A percentile compares a stretch with the other conserved stretches of the same genome.
Evolutionary conservation across 2,113 vertebrate species (phyloP).

Genomic region (Petrocephalus microphthalmus): DNA sequence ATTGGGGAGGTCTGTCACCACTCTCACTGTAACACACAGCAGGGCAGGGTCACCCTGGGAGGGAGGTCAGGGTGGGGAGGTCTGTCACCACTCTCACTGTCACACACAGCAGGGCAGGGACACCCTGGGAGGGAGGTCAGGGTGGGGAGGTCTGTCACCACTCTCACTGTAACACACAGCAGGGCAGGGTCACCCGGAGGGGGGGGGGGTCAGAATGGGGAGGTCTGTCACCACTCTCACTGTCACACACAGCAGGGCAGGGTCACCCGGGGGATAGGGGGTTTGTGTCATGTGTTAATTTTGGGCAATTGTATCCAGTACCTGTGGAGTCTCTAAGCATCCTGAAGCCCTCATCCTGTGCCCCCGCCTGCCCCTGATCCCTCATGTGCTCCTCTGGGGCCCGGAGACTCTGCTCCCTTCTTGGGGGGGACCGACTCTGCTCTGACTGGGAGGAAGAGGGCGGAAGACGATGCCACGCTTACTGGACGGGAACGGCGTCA

Average conservation of each 20-base stretch:
- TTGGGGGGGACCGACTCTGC: constrained; percentile 25
- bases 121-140: too few species aligned
- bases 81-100: too few species aligned
- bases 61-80: too few species aligned
- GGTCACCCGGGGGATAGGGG: not conserved
- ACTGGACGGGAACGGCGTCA: not conserved
- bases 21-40: not conserved
- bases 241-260: too few species aligned
- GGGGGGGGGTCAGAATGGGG: too few species aligned
- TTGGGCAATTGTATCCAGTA: not conserved
- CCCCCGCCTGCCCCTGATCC: not conserved
- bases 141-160: not conserved
- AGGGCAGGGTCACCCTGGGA: not conserved
- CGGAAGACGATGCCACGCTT: not conserved
- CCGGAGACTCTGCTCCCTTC: constrained; percentile 29
- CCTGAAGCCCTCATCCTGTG: not conserved
- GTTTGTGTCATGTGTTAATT: not conserved
- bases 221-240: not conserved
- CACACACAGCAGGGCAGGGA: too few species aligned
- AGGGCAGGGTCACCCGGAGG: not conserved
- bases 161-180: not conserved
- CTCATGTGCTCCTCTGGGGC: constrained; percentile 18
- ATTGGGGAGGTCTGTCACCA: not conserved
- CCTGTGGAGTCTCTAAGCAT: not conserved
- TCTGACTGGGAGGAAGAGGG: constrained; percentile 18